These are phyloP conservation scores for Trinorchestia longiramus DNA, from an alignment of 1,140 invertebrate genomes.

Conservation along the genomic window DNA sequence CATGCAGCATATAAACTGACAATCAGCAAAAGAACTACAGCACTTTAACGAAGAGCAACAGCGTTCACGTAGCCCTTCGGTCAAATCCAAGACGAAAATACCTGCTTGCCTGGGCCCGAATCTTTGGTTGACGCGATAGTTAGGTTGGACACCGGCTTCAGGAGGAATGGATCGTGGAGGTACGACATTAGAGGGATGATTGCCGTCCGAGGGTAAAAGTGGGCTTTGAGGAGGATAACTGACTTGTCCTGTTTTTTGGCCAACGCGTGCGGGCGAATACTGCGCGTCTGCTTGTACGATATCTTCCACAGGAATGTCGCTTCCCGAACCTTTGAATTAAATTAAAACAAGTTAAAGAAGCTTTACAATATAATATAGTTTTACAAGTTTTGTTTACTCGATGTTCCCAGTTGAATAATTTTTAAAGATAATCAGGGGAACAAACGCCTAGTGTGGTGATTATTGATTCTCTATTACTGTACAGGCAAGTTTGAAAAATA, in stretches of 20 bases:
- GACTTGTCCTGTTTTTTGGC: background rate
- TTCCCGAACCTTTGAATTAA: background rate
- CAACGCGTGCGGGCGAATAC: background rate
- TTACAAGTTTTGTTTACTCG: background rate
- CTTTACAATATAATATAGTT: background rate
- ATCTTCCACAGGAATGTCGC: constrained; percentile 1
- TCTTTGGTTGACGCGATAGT: background rate
- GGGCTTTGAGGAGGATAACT: background rate
- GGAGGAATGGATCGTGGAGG: background rate
- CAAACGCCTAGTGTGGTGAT: no score
- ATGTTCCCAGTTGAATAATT: no score
- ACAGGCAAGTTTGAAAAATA: no score
- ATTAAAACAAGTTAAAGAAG: background rate
- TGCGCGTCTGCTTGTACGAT: constrained; percentile 20
- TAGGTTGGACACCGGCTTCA: background rate
- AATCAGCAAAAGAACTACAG: background rate
- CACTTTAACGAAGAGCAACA: background rate
- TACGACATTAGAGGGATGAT: background rate
- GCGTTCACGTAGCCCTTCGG: background rate
- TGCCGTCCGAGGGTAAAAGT: background rate
- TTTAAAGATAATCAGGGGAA: no score
- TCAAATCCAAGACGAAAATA: background rate
- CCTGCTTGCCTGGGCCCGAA: constrained; percentile 1
- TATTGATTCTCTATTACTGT: no score
- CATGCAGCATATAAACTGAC: background rate